Base-by-base conservation (phyloP, 2,113 vertebrate species). In the Labrus mixtus region DNA sequence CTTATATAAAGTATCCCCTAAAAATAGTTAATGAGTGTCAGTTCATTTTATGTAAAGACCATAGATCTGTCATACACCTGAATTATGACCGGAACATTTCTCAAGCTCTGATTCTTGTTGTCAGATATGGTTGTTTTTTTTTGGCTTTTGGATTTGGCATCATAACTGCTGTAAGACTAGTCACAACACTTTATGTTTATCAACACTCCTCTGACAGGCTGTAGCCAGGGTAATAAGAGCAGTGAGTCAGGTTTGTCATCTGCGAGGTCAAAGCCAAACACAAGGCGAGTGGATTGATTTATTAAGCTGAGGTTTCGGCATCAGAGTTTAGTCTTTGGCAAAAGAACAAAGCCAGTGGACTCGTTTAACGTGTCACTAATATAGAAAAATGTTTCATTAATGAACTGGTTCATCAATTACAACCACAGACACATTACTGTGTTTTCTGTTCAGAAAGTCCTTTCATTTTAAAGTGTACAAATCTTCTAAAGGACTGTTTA, bases 201-300 rank as follows among this genome's bases (percentile, higher is more conserved):
- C 73, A 68, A 69, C 48, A 23, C 60, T 80, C 64, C 20, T 64
- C 50, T 76, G 53, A 46, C 70, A 73, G 68, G 45, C 23, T 54
- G 10, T 12, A 81, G 79, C 74, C 71, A 69, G 56, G 74, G 72
- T 61, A 33, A 70, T 60, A 80, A 73, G 83, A 74, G 67, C 64
- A 57, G 62, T 57, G 59, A 70, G 62, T 59, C 0, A 8, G 63
- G 20, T 25, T 15, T 39, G 67, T 65, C 29, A 16, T 68, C 56
- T 36, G 67, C 10, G 63, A 55, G 56, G 55, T 74, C 46, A 33
- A 43, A 74, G 79, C 61, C 50, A 73, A 70, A 78, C 58, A 54
- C 50, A 62, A 53, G 56, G 58, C 22, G 7, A 57, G 29, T 17
- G 56, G 23, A 22, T 25, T 20, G 61, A 29, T 63, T 76, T 7